These are phyloP conservation scores for Cairina moschata DNA, from an alignment of 2,113 vertebrate species.

Conservation along the genomic window DNA sequence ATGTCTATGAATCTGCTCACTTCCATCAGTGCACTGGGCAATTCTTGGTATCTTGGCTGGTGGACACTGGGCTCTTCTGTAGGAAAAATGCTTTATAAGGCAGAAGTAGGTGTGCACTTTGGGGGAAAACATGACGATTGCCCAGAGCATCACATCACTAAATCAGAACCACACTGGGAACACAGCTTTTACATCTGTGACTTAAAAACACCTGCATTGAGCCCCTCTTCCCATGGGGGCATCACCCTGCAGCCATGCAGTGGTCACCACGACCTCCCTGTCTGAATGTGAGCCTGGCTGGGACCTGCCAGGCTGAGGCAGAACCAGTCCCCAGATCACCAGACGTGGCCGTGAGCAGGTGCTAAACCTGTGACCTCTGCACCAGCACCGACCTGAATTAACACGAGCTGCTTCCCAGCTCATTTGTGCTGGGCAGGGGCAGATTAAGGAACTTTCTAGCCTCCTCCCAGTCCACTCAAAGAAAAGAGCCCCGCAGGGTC, in stretches of 20 bases:
- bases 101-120: fast-evolving
- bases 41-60: background rate
- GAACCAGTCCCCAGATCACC: background rate
- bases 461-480: background rate
- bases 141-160: background rate
- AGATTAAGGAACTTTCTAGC: background rate
- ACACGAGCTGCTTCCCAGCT: background rate
- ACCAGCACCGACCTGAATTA: background rate
- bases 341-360: fast-evolving
- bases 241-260: fast-evolving
- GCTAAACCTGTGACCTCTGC: background rate
- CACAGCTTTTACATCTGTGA: background rate
- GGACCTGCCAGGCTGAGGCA: background rate
- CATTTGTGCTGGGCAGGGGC: background rate
- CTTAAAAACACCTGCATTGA: fast-evolving
- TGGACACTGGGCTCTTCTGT: background rate
- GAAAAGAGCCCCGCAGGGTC: background rate
- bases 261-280: background rate
- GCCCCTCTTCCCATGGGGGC: fast-evolving
- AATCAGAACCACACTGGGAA: background rate
- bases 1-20: background rate
- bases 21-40: background rate
- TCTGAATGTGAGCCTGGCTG: background rate
- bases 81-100: background rate
- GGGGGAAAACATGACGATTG: background rate